Percentiles rank a stretch among this genome's conserved stretches.
These are phyloP conservation scores for Ophraella communa DNA, from an alignment of 2,888 invertebrate species.

Conservation along the genomic window DNA sequence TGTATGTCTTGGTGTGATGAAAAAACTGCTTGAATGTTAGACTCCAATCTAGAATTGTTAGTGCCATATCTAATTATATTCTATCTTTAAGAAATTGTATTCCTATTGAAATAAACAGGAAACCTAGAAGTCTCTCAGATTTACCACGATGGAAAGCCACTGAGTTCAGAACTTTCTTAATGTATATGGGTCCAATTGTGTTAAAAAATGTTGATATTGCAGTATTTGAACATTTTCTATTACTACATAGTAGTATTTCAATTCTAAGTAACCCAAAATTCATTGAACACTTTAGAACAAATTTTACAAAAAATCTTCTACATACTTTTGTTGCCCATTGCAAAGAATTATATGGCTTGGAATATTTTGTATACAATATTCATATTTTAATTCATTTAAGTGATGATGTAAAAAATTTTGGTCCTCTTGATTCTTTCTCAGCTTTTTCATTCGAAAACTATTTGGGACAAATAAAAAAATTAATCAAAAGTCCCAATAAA, in stretches of 20 bases:
- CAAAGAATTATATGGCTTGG: conserved; percentile 23
- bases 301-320: conserved; percentile 16
- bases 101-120: conserved; percentile 39
- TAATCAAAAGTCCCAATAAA: conserved; percentile 12
- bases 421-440: too few species aligned
- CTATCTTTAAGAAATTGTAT: conserved; percentile 24
- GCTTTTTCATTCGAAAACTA: conserved; percentile 29
- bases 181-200: conserved; percentile 36
- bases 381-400: conserved; percentile 28
- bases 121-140: conserved; percentile 35
- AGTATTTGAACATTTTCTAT: conserved; percentile 6
- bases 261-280: neutral
- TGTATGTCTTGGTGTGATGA: conserved; percentile 20
- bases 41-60: conserved; percentile 15
- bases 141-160: conserved; percentile 36
- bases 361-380: conserved; percentile 27
- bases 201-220: conserved; percentile 24
- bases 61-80: conserved; percentile 22
- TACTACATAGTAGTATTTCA: too few species aligned
- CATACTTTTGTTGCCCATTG: conserved; percentile 26
- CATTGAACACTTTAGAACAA: neutral
- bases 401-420: conserved; percentile 9
- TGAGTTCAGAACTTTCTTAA: conserved; percentile 37
- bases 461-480: conserved; percentile 28
- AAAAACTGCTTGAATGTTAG: conserved; percentile 13